A percentile compares a stretch with the other conserved stretches of the same genome.
Conservation (phyloP, 2,797 vertebrate species). For the Pampus argenteus region DNA sequence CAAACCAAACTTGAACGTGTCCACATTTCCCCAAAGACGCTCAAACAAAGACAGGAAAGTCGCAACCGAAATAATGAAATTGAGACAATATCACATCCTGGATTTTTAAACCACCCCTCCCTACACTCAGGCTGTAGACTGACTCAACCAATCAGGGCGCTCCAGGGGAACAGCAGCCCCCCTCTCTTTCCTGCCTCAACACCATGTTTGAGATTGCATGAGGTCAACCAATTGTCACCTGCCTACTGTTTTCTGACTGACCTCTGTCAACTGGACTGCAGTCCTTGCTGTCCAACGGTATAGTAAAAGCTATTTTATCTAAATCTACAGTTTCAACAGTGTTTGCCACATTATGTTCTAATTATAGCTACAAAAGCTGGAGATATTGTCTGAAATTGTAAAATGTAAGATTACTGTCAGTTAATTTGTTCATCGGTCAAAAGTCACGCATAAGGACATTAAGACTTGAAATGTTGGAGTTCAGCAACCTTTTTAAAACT, state of each 20-base stretch:
- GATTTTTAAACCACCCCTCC: conserved; percentile 17
- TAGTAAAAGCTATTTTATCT: background rate
- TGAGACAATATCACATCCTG: conserved; percentile 54
- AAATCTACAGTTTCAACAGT: background rate
- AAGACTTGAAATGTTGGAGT: background rate
- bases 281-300: background rate
- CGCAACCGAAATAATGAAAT: conserved; percentile 46
- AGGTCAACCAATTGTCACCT: conserved; percentile 31
- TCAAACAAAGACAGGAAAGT: conserved; percentile 72
- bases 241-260: background rate
- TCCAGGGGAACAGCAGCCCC: conserved; percentile 26
- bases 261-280: background rate
- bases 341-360: background rate
- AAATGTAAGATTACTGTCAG: too few species aligned
- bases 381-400: too few species aligned
- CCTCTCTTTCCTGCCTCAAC: conserved; percentile 10
- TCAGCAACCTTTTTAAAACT: background rate
- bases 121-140: background rate
- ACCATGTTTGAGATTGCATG: background rate
- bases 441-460: background rate
- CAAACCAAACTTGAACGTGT: background rate
- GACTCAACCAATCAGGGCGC: conserved; percentile 28
- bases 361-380: too few species aligned
- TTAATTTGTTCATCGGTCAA: background rate
- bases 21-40: conserved; percentile 6